Conservation (phyloP, 2,797 vertebrate genomes). For the Hylomyscus alleni region DNA sequence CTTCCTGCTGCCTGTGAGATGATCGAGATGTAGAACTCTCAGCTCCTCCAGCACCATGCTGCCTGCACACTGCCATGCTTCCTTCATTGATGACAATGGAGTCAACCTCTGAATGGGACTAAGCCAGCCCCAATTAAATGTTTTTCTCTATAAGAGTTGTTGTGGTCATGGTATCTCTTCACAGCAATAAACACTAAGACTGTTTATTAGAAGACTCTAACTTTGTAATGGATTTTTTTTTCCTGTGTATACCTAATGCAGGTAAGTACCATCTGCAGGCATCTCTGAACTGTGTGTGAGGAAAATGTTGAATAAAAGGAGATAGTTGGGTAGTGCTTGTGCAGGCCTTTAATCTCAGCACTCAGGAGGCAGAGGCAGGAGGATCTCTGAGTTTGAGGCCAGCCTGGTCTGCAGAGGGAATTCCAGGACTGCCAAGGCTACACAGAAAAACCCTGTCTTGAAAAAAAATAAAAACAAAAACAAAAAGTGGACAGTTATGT, state of each 20-base stretch:
- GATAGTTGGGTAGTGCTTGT: neutral
- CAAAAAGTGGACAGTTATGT: conserved; percentile 18
- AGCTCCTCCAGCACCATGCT: neutral
- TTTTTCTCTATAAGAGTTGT: neutral
- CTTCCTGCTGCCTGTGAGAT: neutral
- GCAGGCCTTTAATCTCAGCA: neutral
- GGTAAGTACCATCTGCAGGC: conserved; percentile 33
- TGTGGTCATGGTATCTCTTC: neutral
- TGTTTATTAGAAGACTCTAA: conserved; percentile 39
- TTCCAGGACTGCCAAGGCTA: neutral
- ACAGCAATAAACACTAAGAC: neutral
- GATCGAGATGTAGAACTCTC: neutral
- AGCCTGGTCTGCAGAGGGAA: neutral
- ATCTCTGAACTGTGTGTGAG: conserved; percentile 40
- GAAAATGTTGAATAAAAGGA: conserved; percentile 40
- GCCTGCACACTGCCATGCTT: neutral
- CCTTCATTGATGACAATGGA: neutral
- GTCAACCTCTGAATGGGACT: neutral
- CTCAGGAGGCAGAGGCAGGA: neutral
- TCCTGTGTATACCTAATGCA: neutral
- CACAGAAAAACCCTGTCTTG: neutral
- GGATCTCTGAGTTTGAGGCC: neutral
- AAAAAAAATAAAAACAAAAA: neutral
- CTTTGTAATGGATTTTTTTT: conserved; percentile 22
- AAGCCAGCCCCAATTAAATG: neutral